Conservation (phyloP, 1,140 invertebrate species). For the Linepithema humile region DNA sequence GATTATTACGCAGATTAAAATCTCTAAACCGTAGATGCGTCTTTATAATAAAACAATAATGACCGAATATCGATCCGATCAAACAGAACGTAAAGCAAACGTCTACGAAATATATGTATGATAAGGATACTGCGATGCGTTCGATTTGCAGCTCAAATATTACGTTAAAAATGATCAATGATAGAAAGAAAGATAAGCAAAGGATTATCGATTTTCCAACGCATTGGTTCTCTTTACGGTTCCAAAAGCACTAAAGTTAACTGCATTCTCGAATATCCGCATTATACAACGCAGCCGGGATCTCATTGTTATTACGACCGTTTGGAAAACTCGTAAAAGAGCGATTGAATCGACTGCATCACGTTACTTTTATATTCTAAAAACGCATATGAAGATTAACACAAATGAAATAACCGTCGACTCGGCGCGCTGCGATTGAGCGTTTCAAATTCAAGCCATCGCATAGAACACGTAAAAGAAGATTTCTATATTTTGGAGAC, state of each 20-base stretch:
- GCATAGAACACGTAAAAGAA: background rate
- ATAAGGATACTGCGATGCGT: background rate
- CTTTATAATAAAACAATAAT: background rate
- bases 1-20: background rate
- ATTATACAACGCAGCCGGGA: slow-evolving; percentile 12
- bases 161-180: background rate
- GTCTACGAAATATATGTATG: background rate
- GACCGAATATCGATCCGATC: background rate
- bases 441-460: background rate
- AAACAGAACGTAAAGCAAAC: background rate
- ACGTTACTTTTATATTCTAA: slow-evolving; percentile 44
- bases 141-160: slow-evolving; percentile 6
- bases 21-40: background rate
- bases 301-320: slow-evolving; percentile 12
- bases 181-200: background rate
- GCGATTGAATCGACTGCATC: slow-evolving; percentile 38
- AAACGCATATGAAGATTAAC: slow-evolving; percentile 12
- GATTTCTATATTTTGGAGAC: background rate
- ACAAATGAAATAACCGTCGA: slow-evolving; percentile 9
- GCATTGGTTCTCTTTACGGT: background rate
- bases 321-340: slow-evolving; percentile 58
- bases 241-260: slow-evolving; percentile 45
- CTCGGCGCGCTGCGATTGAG: slow-evolving; percentile 10
- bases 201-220: background rate
- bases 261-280: slow-evolving; percentile 36